Base-by-base conservation (phyloP, 1,140 invertebrate genomes). In the Magallana angulata region DNA sequence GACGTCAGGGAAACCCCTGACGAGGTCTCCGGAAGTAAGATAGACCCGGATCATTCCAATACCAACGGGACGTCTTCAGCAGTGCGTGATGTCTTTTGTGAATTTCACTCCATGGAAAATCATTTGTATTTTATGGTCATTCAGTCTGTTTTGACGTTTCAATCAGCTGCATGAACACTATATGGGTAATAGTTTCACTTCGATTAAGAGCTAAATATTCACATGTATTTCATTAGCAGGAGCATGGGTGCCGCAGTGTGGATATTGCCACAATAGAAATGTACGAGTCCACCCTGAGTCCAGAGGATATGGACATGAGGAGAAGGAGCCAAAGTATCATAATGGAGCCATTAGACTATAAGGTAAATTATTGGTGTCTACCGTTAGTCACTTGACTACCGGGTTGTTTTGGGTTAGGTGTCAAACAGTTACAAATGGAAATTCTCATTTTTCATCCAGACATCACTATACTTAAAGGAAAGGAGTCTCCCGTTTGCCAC, bases 181-280 rank as follows among this genome's bases (percentile, higher is more conserved):
- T 24, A 24, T 24, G 24, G 24, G 24, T 24, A 24, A 24, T 24
- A 24, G 24, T 24, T 24, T 24, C 24, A 24, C 24, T 24, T 48
- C 36, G 3, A 4, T 48, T 3, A 48, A 48, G 2, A 48, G 5
- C 36, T 48, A 48, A 48, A 48, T 48, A 48, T 48, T 48, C 5
- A 48, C 36, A 48, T 48, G 36, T 48, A 5, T 48, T 48, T 48
- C 36, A 5, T 64, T 16, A 16, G 18, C n/a, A 86, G 12, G 62
- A 57, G 18, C 86, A 85, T 14, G 87, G 59, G 14, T 62, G 58
- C 16, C 62, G 80, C 14, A 58, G 80, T 14, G 71, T 84, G 11
- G 88, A 89, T 7, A 57, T 84, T 1, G 85, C 90, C 18, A 80
- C 88, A n/a, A 86, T 91, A 12, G 90, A 91, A n/a, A 89, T 89